Evolutionary conservation across 1,140 invertebrate species (phyloP).

Genomic region (Sminthurinus signatus): DNA sequence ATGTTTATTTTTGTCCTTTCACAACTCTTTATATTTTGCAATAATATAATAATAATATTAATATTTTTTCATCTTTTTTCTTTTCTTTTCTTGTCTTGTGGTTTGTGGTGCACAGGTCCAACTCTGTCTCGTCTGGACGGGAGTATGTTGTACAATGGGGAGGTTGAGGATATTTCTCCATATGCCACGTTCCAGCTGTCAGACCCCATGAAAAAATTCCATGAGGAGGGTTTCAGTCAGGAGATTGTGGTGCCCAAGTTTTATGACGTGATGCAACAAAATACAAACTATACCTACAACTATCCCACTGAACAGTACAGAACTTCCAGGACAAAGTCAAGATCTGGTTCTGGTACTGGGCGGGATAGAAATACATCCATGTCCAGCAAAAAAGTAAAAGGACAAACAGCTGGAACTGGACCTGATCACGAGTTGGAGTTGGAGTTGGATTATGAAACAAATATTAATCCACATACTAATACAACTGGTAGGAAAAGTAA

Average conservation of each 20-base stretch:
- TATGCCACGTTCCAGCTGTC: conserved; percentile 84
- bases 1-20: too few species aligned
- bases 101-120: not conserved
- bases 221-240: conserved; percentile 31
- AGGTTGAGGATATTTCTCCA: conserved; percentile 76
- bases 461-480: not conserved
- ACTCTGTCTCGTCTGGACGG: conserved; percentile 6
- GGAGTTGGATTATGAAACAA: not conserved
- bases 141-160: conserved; percentile 41
- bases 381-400: not conserved
- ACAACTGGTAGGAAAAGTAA: too few species aligned
- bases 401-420: not conserved
- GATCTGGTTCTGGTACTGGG: not conserved
- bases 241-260: conserved; percentile 35
- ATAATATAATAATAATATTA: too few species aligned
- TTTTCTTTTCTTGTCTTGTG: too few species aligned
- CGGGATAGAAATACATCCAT: not conserved
- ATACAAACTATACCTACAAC: not conserved
- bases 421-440: not conserved
- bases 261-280: conserved; percentile 25
- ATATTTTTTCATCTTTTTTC: too few species aligned
- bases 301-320: too few species aligned
- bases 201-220: conserved; percentile 34
- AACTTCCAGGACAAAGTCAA: not conserved
- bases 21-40: too few species aligned